Conservation (phyloP, 2,888 invertebrate genomes). For the Rhodophaea formosa region DNA sequence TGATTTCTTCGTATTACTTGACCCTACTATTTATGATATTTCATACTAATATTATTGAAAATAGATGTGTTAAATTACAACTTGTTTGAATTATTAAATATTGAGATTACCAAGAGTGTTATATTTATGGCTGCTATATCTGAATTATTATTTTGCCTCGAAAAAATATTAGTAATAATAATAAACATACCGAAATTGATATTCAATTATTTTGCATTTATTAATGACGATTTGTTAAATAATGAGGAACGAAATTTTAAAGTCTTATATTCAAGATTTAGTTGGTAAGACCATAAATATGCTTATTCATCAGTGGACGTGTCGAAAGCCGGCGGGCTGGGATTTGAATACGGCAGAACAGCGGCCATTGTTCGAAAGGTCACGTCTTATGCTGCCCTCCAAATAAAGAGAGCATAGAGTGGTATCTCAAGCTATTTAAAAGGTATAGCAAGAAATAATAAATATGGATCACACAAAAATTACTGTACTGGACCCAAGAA, state of each 20-base stretch:
- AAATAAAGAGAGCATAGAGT: background rate
- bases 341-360: slow-evolving; percentile 53
- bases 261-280: background rate
- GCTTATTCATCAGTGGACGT: slow-evolving; percentile 32
- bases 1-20: background rate
- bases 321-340: slow-evolving; percentile 54
- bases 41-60: no score
- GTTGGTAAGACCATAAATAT: slow-evolving; percentile 1
- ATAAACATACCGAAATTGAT: no score
- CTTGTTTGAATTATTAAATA: no score
- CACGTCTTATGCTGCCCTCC: slow-evolving; percentile 36
- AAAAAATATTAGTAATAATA: no score
- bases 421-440: background rate
- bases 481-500: no score
- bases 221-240: background rate
- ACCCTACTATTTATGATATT: background rate
- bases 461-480: background rate
- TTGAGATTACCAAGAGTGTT: no score
- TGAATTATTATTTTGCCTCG: no score
- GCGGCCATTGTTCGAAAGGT: slow-evolving; percentile 61
- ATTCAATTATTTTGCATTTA: no score
- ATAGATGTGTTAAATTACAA: no score
- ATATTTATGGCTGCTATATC: no score
- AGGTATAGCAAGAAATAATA: background rate
- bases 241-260: background rate